phyloP scores from a whole-genome alignment of 1,140 invertebrate species.

The Drosophila lini region DNA sequence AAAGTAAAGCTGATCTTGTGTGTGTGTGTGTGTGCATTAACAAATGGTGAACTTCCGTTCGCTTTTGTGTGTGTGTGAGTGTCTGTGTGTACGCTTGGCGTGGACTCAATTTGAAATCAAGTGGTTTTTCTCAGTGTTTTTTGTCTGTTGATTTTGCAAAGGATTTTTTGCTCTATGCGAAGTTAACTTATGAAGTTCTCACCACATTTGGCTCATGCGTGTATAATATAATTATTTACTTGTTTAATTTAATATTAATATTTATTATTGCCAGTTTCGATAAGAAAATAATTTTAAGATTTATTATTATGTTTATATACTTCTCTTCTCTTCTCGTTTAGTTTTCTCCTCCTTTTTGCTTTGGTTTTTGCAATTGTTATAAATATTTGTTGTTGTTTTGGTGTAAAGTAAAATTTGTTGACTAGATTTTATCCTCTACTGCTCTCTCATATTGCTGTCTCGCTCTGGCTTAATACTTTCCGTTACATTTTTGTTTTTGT shows the following conservation, averaged over 20 bases:
- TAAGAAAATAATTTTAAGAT: constrained; percentile 78
- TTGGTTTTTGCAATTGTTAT: constrained; percentile 30
- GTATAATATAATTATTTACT: constrained; percentile 45
- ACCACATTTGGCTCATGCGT: constrained; percentile 38
- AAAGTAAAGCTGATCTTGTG: constrained; percentile 50
- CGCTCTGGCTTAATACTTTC: constrained; percentile 64
- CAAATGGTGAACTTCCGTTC: constrained; percentile 18
- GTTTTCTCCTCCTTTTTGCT: not conserved
- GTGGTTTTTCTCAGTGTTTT: constrained; percentile 22
- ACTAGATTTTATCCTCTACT: constrained; percentile 65
- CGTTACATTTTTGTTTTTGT: constrained; percentile 52
- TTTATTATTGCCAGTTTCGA: constrained; percentile 80
- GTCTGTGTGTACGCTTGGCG: constrained; percentile 39
- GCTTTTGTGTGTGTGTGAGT: constrained; percentile 7
- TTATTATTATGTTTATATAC: constrained; percentile 47
- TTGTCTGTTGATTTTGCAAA: constrained; percentile 25
- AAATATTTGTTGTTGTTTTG: constrained; percentile 53
- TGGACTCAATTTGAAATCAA: constrained; percentile 51
- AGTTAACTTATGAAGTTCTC: constrained; percentile 46
- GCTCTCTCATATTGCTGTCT: constrained; percentile 35
- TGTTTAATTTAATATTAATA: constrained; percentile 49
- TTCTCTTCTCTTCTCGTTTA: constrained; percentile 23
- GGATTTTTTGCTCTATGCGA: constrained; percentile 18
- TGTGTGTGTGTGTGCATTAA: constrained; percentile 19
- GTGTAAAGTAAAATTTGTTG: constrained; percentile 77